These are phyloP conservation scores for Orchesella flavescens DNA, from an alignment of 2,888 invertebrate species.

Conservation along the genomic window DNA sequence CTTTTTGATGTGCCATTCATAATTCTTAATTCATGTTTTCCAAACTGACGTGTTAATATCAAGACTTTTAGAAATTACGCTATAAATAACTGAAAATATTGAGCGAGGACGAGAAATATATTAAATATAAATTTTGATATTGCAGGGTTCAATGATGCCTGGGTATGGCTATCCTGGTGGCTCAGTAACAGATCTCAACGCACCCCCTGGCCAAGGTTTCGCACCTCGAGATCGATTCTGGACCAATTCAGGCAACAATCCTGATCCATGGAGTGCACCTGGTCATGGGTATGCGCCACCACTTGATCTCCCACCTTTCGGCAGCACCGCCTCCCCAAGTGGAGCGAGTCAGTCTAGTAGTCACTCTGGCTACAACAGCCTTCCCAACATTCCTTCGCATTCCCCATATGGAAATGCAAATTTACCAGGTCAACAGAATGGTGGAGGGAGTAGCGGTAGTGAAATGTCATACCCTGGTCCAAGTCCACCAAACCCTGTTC, in stretches of 20 bases:
- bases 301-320: conserved; percentile 63
- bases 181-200: conserved; percentile 38
- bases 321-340: conserved; percentile 47
- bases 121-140: not conserved
- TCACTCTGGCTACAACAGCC: conserved; percentile 53
- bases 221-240: conserved; percentile 69
- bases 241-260: conserved; percentile 54
- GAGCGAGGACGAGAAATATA: not conserved
- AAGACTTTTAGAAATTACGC: not conserved
- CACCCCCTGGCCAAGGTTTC: conserved; percentile 58
- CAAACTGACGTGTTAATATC: not conserved
- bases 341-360: conserved; percentile 21
- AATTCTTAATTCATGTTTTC: conserved; percentile 49
- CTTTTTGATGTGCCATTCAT: conserved; percentile 65
- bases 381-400: conserved; percentile 65
- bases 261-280: conserved; percentile 63
- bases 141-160: conserved; percentile 63
- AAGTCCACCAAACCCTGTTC: conserved; percentile 68
- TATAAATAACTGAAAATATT: not conserved
- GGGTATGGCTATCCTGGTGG: conserved; percentile 60
- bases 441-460: conserved; percentile 40
- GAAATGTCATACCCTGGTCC: conserved; percentile 69
- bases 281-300: conserved; percentile 52
- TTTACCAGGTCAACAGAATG: conserved; percentile 49
- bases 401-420: conserved; percentile 55